These are phyloP conservation scores for Pachycephala philippinensis DNA, from an alignment of 2,113 vertebrate genomes.

Conservation along the genomic window DNA sequence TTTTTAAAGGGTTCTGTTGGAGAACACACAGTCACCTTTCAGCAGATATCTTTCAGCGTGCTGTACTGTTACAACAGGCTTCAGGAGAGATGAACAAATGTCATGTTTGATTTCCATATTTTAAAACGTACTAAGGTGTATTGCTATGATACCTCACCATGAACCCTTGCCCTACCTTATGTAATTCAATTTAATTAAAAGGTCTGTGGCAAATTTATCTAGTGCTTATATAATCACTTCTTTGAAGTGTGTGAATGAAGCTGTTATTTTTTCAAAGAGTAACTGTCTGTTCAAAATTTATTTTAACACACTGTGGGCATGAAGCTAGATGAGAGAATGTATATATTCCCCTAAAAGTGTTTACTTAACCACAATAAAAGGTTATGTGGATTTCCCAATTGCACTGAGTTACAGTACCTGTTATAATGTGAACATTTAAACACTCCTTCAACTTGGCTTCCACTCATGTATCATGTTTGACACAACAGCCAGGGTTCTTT, in stretches of 20 bases:
- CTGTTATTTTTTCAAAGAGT: constrained; percentile 60
- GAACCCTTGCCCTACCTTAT: constrained; percentile 31
- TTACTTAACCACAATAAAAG: constrained; percentile 78
- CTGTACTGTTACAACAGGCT: not conserved
- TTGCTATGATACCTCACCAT: not conserved
- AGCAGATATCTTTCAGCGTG: not conserved
- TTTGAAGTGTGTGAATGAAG: constrained; percentile 67
- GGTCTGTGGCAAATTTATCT: constrained; percentile 41
- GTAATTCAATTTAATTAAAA: constrained; percentile 54
- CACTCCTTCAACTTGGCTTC: constrained; percentile 71
- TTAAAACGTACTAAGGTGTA: not conserved
- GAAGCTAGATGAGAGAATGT: constrained; percentile 67
- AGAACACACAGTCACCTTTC: not conserved
- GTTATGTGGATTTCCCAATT: constrained; percentile 71
- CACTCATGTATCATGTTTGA: constrained; percentile 73
- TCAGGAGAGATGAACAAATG: not conserved
- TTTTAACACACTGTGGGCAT: constrained; percentile 65
- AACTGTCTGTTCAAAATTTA: constrained; percentile 60
- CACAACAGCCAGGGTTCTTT: constrained; percentile 68
- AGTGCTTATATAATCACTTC: constrained; percentile 47
- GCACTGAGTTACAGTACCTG: constrained; percentile 68
- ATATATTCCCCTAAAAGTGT: constrained; percentile 72
- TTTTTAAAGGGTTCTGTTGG: not conserved
- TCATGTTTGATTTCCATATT: not conserved
- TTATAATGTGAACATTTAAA: constrained; percentile 76